Base-by-base conservation (phyloP, 2,888 invertebrate species). In the Teleogryllus oceanicus region DNA sequence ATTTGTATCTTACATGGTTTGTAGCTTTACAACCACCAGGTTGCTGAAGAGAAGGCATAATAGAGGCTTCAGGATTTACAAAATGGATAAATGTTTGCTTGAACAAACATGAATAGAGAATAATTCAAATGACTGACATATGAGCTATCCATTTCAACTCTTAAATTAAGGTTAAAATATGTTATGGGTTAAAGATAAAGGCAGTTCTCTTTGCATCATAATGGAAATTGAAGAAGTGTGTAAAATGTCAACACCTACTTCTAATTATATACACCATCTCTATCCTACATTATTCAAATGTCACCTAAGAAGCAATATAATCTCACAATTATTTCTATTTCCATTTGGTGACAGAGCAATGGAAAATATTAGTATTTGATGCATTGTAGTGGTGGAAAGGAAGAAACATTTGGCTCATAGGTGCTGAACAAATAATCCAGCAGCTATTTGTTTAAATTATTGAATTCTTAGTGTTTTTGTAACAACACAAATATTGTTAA, bases 381-480 rank as follows among this genome's bases (percentile, higher is more conserved):
- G 62, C 62, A 62, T 62, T 18, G 62, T 18, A 62, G n/a, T 62
- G 16, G n/a, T 18, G 62, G 62, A 62, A 62, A 62, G n/a, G 13
- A 62, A 62, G n/a, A 62, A 62, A 18, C 62, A 62, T 62, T 62
- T n/a, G n/a, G 62, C 62, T 18, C 62, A n/a, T 62, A 62, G 62
- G 62, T 62, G 62, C 62, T 62, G 16, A 62, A 13, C 13, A 62
- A 62, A 62, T 62, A 62, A 62, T 62, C 13, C 13, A 62, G 13
- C 62, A 62, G 62, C 16, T 18, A 62, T 18, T 62, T 62, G 13
- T 62, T 62, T 18, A 62, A 62, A 62, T n/a, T 62, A 18, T 62
- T 62, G 62, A 62, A 62, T 62, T 62, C 62, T 62, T 62, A 62
- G 62, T 62, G 62, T 62, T 62, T 62, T 62, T 62, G 62, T 62